Conservation (phyloP, 37 sponge, comb jelly and placozoan species). For the Lycopodina hypogea region DNA sequence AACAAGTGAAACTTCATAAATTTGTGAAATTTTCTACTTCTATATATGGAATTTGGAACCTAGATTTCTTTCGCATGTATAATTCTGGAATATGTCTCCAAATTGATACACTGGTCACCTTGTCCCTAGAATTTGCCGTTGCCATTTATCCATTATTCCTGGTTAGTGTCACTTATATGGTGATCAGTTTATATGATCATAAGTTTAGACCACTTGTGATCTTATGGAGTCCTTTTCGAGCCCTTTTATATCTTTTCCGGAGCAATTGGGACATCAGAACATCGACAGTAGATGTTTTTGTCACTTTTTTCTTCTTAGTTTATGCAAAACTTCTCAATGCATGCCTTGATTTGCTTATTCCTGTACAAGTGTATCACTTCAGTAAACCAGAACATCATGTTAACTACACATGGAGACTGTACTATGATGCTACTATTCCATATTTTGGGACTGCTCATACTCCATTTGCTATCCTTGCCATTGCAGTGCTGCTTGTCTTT, state of each 20-base stretch:
- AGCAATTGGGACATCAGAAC: constrained; percentile 36
- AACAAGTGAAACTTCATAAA: not conserved
- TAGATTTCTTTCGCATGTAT: constrained; percentile 23
- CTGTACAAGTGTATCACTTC: constrained; percentile 5
- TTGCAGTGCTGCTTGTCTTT: constrained; percentile 13
- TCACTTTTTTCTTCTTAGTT: constrained; percentile 55
- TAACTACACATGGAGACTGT: constrained; percentile 17
- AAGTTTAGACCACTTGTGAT: not conserved
- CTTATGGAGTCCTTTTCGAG: constrained; percentile 17
- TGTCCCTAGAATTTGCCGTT: constrained; percentile 28
- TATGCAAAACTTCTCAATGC: constrained; percentile 46
- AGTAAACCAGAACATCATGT: not conserved
- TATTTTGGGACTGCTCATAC: constrained; percentile 31
- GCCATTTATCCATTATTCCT: constrained; percentile 31
- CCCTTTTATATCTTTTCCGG: constrained; percentile 19
- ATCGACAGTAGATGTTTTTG: constrained; percentile 43
- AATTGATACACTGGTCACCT: not conserved
- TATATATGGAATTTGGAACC: constrained; percentile 23
- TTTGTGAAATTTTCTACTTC: not conserved
- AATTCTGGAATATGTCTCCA: constrained; percentile 18
- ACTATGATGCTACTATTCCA: constrained; percentile 27
- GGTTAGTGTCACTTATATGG: constrained; percentile 1
- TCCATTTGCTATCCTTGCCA: constrained; percentile 38
- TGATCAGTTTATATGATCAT: constrained; percentile 9
- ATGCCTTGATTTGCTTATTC: constrained; percentile 40